These are phyloP conservation scores for Caerostris darwini DNA, from an alignment of 1,140 invertebrate species.

Conservation along the genomic window DNA sequence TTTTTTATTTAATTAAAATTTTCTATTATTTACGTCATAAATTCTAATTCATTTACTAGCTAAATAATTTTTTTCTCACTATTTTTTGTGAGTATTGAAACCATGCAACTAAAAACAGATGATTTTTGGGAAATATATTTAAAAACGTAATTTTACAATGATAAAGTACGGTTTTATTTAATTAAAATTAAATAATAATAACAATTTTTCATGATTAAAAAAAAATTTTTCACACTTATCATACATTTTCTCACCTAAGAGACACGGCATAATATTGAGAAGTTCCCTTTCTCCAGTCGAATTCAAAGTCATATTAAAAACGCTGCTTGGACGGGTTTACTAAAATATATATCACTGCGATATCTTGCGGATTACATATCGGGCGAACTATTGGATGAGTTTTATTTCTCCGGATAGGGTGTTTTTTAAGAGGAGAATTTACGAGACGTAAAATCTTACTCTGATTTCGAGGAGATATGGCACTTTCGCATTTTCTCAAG, in stretches of 20 bases:
- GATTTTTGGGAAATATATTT: too few relatives aligned
- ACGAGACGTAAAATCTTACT: slow-evolving; percentile 64
- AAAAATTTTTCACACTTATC: too few relatives aligned
- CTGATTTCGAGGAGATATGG: slow-evolving; percentile 70
- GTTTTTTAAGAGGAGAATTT: background rate
- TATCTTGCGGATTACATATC: slow-evolving; percentile 56
- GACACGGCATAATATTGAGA: background rate
- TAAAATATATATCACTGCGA: slow-evolving; percentile 53
- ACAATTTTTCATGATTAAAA: too few relatives aligned
- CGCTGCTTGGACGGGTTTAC: background rate
- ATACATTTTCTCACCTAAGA: background rate
- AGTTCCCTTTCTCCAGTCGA: background rate
- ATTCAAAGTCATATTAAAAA: slow-evolving; percentile 56
- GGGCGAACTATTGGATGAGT: slow-evolving; percentile 49
- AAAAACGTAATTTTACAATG: too few relatives aligned
- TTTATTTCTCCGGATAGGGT: slow-evolving; percentile 40
- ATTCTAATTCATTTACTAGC: too few relatives aligned
- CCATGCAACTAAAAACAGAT: too few relatives aligned
- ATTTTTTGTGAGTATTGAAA: too few relatives aligned
- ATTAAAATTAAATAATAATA: too few relatives aligned
- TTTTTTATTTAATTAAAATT: too few relatives aligned
- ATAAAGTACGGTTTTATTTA: too few relatives aligned
- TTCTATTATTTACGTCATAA: too few relatives aligned
- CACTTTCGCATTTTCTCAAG: slow-evolving; percentile 47
- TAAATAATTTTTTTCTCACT: too few relatives aligned